Conservation (phyloP, 2,888 invertebrate species). For the Cryptosula pallasiana region DNA sequence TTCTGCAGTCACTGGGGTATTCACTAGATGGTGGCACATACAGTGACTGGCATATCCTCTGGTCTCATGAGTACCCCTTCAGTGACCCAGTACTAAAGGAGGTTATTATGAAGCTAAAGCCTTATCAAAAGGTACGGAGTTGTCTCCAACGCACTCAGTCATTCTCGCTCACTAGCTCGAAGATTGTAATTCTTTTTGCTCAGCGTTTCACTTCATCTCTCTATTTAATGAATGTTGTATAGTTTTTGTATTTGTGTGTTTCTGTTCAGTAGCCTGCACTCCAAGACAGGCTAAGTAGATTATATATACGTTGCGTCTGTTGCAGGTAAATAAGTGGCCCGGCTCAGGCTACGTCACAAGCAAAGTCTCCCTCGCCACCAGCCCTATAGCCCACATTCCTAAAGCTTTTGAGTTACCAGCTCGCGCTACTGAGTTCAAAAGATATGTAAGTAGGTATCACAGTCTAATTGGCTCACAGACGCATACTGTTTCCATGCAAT, state of each 20-base stretch:
- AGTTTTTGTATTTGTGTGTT: no score
- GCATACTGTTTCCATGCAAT: no score
- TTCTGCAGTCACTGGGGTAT: constrained; percentile 73
- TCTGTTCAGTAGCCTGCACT: no score
- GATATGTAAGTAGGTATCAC: constrained; percentile 62
- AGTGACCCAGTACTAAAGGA: constrained; percentile 49
- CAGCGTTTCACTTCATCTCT: no score
- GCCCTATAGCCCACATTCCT: constrained; percentile 73
- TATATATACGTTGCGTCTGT: no score
- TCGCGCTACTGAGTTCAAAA: constrained; percentile 65
- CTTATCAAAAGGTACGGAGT: constrained; percentile 69
- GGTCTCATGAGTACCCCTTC: constrained; percentile 93
- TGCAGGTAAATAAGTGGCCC: constrained; percentile 81
- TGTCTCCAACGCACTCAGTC: no score
- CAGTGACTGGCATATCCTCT: constrained; percentile 75
- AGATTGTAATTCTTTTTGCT: no score
- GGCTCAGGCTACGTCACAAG: constrained; percentile 88
- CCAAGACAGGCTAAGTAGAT: no score
- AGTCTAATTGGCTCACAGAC: no score
- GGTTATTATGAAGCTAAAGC: constrained; percentile 56
- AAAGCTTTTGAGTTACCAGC: constrained; percentile 80
- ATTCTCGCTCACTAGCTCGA: no score
- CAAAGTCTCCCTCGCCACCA: constrained; percentile 81
- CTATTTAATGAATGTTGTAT: no score
- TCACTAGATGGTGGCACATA: constrained; percentile 44